Percentiles rank a stretch among this genome's conserved stretches.
Conservation (phyloP, 2,113 vertebrate species). For the Crotalus viridis region DNA sequence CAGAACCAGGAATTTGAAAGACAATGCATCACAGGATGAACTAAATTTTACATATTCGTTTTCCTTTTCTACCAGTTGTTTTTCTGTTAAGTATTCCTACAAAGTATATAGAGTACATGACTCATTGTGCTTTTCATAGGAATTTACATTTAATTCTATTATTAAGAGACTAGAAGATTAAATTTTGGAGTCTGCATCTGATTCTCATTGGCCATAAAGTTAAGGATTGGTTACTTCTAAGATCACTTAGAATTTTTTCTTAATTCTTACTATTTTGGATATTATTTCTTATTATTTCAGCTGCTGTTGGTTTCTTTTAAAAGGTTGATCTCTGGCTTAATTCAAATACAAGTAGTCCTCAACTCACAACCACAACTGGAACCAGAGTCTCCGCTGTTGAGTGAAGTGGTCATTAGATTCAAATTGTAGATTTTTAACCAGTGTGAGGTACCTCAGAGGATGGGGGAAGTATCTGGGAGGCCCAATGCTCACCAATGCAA, state of each 20-base stretch:
- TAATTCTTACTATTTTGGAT: background rate
- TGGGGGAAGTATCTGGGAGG: no score
- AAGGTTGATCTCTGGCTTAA: background rate
- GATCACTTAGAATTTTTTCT: background rate
- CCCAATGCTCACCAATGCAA: no score
- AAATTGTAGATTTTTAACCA: no score
- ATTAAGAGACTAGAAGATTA: background rate
- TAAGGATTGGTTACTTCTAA: background rate
- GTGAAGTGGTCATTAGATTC: no score
- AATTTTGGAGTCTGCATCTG: background rate
- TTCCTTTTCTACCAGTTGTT: background rate
- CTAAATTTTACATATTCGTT: background rate
- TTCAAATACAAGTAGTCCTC: background rate
- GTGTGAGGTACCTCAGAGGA: no score
- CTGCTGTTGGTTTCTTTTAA: background rate
- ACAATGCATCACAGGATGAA: background rate
- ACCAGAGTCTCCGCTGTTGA: no score
- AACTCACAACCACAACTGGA: no score
- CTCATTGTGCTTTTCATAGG: background rate
- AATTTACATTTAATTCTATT: background rate
- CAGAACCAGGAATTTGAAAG: background rate
- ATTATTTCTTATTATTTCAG: background rate
- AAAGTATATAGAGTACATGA: background rate
- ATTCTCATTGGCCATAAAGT: background rate
- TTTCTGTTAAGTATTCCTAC: background rate